These are phyloP conservation scores for Crossaster papposus DNA, from an alignment of 53 echinoderm and acorn worm species.

Conservation along the genomic window DNA sequence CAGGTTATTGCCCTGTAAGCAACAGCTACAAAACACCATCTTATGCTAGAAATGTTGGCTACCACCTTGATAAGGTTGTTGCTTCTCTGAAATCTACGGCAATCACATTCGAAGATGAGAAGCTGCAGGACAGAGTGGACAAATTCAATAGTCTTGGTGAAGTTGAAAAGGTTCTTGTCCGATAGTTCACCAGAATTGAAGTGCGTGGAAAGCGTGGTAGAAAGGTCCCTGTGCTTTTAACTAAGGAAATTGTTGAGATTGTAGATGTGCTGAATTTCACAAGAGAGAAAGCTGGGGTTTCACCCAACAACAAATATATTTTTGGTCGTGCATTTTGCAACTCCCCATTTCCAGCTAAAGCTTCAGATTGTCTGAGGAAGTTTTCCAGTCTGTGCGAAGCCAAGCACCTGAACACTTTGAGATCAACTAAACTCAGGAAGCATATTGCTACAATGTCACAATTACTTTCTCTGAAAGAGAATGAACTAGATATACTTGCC, in stretches of 20 bases:
- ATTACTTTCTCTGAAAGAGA: conserved; percentile 64
- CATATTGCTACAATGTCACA: conserved; percentile 74
- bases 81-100: conserved; percentile 6
- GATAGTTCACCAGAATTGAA: conserved; percentile 61
- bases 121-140: not conserved
- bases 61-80: conserved; percentile 28
- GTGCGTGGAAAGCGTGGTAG: conserved; percentile 71
- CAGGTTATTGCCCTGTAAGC: conserved; percentile 17
- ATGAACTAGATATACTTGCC: conserved; percentile 68
- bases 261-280: conserved; percentile 56
- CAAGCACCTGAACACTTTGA: conserved; percentile 37
- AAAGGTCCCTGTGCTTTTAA: conserved; percentile 66
- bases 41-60: conserved; percentile 56
- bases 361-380: conserved; percentile 59
- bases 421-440: conserved; percentile 67
- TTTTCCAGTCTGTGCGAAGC: conserved; percentile 51
- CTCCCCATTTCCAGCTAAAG: conserved; percentile 28
- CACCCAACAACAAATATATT: conserved; percentile 62
- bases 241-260: conserved; percentile 51
- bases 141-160: conserved; percentile 59
- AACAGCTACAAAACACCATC: conserved; percentile 39
- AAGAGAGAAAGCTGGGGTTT: conserved; percentile 41
- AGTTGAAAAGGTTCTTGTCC: conserved; percentile 60
- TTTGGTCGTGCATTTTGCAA: conserved; percentile 61
- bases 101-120: conserved; percentile 4